Evolutionary conservation across 2,888 invertebrate genomes (phyloP).

Genomic region (Nycteola revayana): DNA sequence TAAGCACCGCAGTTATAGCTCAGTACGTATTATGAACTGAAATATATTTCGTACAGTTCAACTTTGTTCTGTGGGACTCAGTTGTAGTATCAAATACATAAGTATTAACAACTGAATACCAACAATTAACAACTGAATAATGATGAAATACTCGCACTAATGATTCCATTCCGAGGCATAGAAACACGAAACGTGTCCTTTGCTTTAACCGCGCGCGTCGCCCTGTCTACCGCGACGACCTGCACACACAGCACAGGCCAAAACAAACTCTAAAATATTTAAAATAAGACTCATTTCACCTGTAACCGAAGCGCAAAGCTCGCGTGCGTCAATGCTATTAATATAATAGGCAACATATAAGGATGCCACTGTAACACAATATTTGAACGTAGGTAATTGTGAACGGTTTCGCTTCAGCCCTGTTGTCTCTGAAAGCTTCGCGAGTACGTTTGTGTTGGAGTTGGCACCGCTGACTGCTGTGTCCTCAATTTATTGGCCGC

Average conservation of each 20-base stretch:
- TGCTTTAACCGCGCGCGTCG: constrained; percentile 31
- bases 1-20: too few species aligned
- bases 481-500: constrained; percentile 1
- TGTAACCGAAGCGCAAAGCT: not conserved
- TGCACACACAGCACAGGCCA: not conserved
- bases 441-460: not conserved
- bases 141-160: too few species aligned
- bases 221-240: constrained; percentile 13
- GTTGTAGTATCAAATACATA: too few species aligned
- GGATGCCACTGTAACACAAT: constrained; percentile 33
- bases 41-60: too few species aligned
- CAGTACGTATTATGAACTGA: too few species aligned
- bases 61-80: too few species aligned
- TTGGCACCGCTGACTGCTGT: constrained; percentile 2
- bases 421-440: constrained; percentile 9
- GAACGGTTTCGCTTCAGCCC: constrained; percentile 1
- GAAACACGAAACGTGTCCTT: constrained; percentile 42
- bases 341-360: constrained; percentile 39
- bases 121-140: too few species aligned
- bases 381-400: constrained; percentile 18
- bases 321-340: constrained; percentile 21
- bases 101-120: too few species aligned
- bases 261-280: not conserved
- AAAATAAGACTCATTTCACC: constrained; percentile 8
- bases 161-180: too few species aligned